Percentiles rank a stretch among this genome's conserved stretches.
Conservation (phyloP, 2,888 invertebrate species). For the Rhopalosiphum nymphaeae region DNA sequence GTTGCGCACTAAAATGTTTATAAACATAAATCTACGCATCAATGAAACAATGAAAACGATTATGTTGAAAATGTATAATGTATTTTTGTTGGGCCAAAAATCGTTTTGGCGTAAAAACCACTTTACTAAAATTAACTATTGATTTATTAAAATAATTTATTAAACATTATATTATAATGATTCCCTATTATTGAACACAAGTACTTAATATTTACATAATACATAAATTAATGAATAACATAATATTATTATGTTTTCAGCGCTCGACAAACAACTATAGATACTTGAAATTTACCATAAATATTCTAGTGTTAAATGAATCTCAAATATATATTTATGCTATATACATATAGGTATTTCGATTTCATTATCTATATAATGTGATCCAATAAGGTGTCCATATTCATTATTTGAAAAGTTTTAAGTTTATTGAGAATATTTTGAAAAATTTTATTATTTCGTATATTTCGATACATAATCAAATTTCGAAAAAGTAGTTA, state of each 20-base stretch:
- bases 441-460: neutral
- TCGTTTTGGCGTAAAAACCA: neutral
- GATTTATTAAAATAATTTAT: neutral
- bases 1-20: neutral
- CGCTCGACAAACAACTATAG: neutral
- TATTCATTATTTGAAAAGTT: neutral
- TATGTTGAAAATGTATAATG: neutral
- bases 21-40: neutral
- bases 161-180: neutral
- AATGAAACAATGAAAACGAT: neutral
- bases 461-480: neutral
- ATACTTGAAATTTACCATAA: neutral
- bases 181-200: neutral
- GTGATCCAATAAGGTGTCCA: neutral
- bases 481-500: neutral
- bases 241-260: neutral
- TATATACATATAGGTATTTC: neutral
- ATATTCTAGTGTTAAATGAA: neutral
- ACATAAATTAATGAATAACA: neutral
- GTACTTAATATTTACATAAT: neutral
- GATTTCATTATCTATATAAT: neutral
- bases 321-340: neutral
- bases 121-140: neutral
- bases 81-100: neutral
- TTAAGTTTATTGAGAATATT: neutral